Conservation (phyloP, 1,140 invertebrate species). For the Drosophila willistoni region DNA sequence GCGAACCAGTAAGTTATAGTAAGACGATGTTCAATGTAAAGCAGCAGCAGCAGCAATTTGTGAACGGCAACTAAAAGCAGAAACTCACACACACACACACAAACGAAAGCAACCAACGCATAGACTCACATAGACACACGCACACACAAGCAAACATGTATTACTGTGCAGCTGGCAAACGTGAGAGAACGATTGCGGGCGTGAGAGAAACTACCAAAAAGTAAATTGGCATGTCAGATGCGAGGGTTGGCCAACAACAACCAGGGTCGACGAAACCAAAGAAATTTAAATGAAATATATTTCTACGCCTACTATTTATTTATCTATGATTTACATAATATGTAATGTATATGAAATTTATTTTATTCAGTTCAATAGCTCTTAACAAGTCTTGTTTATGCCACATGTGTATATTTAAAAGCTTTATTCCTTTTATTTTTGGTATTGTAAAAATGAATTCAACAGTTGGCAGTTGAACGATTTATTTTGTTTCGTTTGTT, state of each 20-base stretch:
- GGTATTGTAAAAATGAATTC: too few species aligned
- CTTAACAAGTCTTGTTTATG: too few species aligned
- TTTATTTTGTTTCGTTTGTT: neutral
- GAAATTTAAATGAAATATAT: neutral
- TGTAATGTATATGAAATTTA: too few species aligned
- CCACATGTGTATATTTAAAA: too few species aligned
- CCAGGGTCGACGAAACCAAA: constrained; percentile 7
- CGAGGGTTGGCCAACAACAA: constrained; percentile 45
- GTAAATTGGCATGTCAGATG: constrained; percentile 45
- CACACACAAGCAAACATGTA: neutral
- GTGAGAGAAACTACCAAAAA: constrained; percentile 30
- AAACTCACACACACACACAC: constrained; percentile 30
- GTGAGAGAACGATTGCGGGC: constrained; percentile 34
- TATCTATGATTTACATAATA: neutral
- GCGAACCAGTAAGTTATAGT: constrained; percentile 37
- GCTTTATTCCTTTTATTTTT: too few species aligned
- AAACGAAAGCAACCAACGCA: constrained; percentile 22
- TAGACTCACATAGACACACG: neutral
- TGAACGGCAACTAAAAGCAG: constrained; percentile 39
- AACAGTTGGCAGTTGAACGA: neutral
- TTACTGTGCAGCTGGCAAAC: neutral
- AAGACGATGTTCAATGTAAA: constrained; percentile 38
- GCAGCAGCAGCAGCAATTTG: constrained; percentile 46
- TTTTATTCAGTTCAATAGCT: too few species aligned
- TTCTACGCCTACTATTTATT: neutral